These are phyloP conservation scores for Polylopha cassiicola DNA, from an alignment of 2,888 invertebrate species.

Conservation along the genomic window DNA sequence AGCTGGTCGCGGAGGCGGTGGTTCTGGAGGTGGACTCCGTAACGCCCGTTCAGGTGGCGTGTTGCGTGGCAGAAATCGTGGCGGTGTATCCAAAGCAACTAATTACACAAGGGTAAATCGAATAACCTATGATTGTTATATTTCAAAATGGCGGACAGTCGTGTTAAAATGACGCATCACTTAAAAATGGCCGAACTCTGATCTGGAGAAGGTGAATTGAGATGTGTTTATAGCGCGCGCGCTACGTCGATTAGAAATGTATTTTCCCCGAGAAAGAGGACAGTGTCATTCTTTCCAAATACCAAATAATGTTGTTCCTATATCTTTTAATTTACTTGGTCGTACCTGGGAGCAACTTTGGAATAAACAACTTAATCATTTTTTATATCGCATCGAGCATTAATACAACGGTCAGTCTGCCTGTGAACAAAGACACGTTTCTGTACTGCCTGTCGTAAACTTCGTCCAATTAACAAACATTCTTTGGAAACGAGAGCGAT, in stretches of 20 bases:
- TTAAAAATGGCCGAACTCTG: constrained; percentile 10
- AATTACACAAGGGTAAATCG: constrained; percentile 83
- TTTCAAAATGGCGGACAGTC: constrained; percentile 70
- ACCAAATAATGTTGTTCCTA: constrained; percentile 8
- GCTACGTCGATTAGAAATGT: constrained; percentile 14
- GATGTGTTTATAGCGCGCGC: constrained; percentile 13
- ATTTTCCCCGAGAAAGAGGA: constrained; percentile 7
- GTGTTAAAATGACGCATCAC: constrained; percentile 59
- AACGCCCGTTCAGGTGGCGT: constrained; percentile 76
- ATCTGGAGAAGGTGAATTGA: constrained; percentile 8
- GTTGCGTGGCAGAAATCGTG: constrained; percentile 84
- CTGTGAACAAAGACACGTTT: constrained; percentile 3
- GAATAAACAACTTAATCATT: constrained; percentile 14
- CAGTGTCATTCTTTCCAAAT: constrained; percentile 13
- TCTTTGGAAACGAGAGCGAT: too few species aligned
- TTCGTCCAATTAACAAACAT: too few species aligned
- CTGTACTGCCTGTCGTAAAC: constrained; percentile 1
- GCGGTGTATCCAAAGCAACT: constrained; percentile 80
- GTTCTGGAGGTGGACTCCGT: constrained; percentile 63
- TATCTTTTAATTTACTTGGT: constrained; percentile 8
- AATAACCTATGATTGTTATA: constrained; percentile 57
- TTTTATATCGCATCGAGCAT: constrained; percentile 13
- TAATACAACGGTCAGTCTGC: constrained; percentile 1
- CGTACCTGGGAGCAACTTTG: constrained; percentile 10
- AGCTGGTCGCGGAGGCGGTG: constrained; percentile 61